phyloP scores from a whole-genome alignment of 2,113 vertebrate genomes.

The Xerus inauris region DNA sequence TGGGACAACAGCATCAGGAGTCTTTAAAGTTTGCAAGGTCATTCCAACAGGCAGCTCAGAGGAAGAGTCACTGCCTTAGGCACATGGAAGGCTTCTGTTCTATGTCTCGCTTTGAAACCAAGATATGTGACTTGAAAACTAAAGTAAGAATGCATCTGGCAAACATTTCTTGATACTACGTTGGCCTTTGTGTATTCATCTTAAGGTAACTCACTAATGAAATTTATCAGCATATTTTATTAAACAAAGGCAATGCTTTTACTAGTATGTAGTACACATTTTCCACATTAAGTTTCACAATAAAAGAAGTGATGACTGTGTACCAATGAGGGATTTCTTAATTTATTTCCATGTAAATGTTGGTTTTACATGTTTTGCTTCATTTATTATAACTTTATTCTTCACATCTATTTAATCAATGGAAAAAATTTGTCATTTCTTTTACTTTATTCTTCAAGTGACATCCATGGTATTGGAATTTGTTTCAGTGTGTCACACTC shows the following conservation, averaged over 20 bases:
- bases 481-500: neutral
- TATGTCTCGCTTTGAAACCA: neutral
- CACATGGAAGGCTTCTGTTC: neutral
- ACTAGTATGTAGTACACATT: neutral
- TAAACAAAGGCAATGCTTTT: neutral
- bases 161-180: neutral
- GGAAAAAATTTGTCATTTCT: neutral
- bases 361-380: neutral
- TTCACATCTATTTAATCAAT: neutral
- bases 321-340: neutral
- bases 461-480: neutral
- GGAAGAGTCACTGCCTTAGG: neutral
- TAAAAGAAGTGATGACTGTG: neutral
- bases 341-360: neutral
- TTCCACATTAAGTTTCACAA: neutral
- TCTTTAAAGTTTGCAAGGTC: neutral
- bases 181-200: neutral
- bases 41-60: neutral
- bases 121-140: neutral
- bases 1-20: neutral
- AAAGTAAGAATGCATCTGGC: neutral
- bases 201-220: neutral
- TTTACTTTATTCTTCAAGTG: neutral
- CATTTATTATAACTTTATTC: neutral
- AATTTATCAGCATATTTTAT: neutral